Evolutionary conservation across 2,888 invertebrate species (phyloP).

Genomic region (Aethes cnicana): DNA sequence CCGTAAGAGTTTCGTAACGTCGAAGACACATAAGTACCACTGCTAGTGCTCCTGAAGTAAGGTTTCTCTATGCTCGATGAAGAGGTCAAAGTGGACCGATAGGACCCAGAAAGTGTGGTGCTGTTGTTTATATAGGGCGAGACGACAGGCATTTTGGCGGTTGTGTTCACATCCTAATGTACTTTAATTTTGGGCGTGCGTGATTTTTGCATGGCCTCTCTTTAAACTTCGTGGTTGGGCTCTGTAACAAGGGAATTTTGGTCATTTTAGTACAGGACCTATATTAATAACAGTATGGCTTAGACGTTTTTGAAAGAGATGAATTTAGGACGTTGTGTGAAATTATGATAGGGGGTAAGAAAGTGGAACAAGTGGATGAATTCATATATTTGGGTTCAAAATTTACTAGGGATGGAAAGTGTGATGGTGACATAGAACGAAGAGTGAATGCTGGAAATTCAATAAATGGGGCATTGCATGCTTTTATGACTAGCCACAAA

Average conservation of each 20-base stretch:
- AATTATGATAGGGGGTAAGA: too few relatives aligned
- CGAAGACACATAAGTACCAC: slow-evolving; percentile 68
- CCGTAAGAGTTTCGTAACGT: slow-evolving; percentile 58
- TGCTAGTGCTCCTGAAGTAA: slow-evolving; percentile 69
- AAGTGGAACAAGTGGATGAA: too few relatives aligned
- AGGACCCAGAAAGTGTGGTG: slow-evolving; percentile 77
- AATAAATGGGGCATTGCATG: too few relatives aligned
- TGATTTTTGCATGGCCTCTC: slow-evolving; percentile 61
- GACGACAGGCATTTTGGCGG: slow-evolving; percentile 79
- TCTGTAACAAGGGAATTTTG: slow-evolving; percentile 53
- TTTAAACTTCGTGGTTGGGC: slow-evolving; percentile 16
- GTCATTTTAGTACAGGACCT: not conserved
- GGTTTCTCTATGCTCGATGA: slow-evolving; percentile 80
- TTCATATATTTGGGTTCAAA: too few relatives aligned
- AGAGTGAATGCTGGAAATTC: too few relatives aligned
- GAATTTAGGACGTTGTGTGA: too few relatives aligned
- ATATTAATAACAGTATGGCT: too few relatives aligned
- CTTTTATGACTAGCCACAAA: too few relatives aligned
- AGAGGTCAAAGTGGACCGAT: slow-evolving; percentile 68
- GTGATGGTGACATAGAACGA: too few relatives aligned
- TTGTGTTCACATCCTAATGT: slow-evolving; percentile 27
- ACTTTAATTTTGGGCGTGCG: slow-evolving; percentile 59
- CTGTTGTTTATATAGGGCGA: slow-evolving; percentile 79
- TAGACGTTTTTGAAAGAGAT: too few relatives aligned
- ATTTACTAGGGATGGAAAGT: too few relatives aligned